Evolutionary conservation across 2,888 invertebrate species (phyloP), one percentile per base, ranked within the genome.

Genomic region (Troilus luridus): DNA sequence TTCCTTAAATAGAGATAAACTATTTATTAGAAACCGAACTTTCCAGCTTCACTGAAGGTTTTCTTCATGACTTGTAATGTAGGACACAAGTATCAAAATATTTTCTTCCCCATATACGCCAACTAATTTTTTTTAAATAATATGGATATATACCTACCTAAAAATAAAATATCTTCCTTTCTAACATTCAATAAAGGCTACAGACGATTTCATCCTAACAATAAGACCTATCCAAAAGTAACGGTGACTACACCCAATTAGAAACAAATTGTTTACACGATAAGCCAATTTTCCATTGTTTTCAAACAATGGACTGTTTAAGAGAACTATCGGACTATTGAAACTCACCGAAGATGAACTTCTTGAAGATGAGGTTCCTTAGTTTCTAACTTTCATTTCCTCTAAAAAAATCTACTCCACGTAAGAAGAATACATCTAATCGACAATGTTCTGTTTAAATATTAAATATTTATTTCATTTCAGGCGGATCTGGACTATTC

Each of bases 241-340:
- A 67, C 67, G 27, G 72, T 77, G 9, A 77, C 17, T 77, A 27
- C 17, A 17, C 17, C 27, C 41, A 77, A 77, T 77, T 77, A 77
- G 7, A 17, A 41, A 77, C 41, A 77, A 77, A 17, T 41, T 77
- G 27, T 77, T 41, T 41, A 77, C 72, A 77, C 27, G 72, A 77
- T 77, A 77, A 17, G 72, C 17, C 72, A 41, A 77, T 77, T 77
- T 77, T 41, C 72, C 72, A 77, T 41, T 77, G 72, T 77, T 77
- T 77, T 14, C 6, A 19, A 77, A 77, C 72, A 77, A 77, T 77
- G 41, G 72, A 17, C 17, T 17, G 41, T 77, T 77, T 41, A 77
- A 77, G 41, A 9, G 27, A 77, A 17, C 72, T 14, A 77, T 77
- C 72, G 19, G 72, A 8, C 24, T 41, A 77, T 77, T 77, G 72